Evolutionary conservation across 2,113 vertebrate species (phyloP).

Genomic region (Pandion haliaetus): DNA sequence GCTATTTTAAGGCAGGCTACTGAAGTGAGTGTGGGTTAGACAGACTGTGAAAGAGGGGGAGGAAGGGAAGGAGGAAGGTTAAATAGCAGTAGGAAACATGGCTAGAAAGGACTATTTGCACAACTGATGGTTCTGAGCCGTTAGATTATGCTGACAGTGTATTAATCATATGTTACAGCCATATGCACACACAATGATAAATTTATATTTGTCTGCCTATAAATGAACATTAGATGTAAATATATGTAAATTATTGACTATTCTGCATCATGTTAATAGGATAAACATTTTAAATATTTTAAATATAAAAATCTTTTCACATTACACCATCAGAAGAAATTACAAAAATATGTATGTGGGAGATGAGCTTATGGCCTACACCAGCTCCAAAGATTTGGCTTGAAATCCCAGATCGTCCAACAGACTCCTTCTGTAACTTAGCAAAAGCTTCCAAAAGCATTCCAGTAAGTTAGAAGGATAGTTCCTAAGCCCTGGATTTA

Average conservation of each 20-base stretch:
- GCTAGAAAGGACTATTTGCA: conserved; percentile 53
- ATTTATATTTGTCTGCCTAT: conserved; percentile 64
- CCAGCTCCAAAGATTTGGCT: not conserved
- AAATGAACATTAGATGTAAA: conserved; percentile 69
- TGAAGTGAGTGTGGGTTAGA: conserved; percentile 3
- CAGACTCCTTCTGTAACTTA: conserved; percentile 2
- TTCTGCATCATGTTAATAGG: conserved; percentile 51
- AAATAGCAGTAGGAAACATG: conserved; percentile 38
- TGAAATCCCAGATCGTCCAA: conserved; percentile 15
- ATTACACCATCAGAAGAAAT: conserved; percentile 10
- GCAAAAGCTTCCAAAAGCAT: conserved; percentile 1
- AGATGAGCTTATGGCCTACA: conserved; percentile 35
- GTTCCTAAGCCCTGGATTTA: not conserved
- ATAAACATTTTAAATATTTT: conserved; percentile 58
- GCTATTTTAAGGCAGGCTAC: conserved; percentile 51
- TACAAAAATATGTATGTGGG: not conserved
- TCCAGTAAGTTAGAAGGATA: not conserved
- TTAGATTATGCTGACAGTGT: conserved; percentile 64
- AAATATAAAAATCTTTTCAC: conserved; percentile 16
- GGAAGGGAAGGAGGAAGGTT: conserved; percentile 50
- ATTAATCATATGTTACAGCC: conserved; percentile 71
- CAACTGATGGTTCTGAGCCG: conserved; percentile 59
- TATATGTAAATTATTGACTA: conserved; percentile 66
- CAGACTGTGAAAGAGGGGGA: conserved; percentile 37
- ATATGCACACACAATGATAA: conserved; percentile 65